These are phyloP conservation scores for Ceratina australensis DNA, from an alignment of 1,140 invertebrate species.

Conservation along the genomic window DNA sequence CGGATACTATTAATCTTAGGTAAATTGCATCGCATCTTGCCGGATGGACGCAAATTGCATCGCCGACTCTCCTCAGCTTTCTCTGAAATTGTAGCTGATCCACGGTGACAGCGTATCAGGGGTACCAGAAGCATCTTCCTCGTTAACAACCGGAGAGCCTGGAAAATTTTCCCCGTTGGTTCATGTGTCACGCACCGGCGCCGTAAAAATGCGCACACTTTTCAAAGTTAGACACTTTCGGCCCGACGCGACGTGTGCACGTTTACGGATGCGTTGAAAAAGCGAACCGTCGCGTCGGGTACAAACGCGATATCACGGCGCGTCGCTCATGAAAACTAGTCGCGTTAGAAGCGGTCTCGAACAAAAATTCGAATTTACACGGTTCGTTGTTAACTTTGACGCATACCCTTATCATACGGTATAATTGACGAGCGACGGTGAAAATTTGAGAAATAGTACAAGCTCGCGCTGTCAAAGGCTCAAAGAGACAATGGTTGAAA, in stretches of 20 bases:
- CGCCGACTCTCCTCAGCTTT: slow-evolving; percentile 4
- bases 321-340: slow-evolving; percentile 14
- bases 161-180: slow-evolving; percentile 20
- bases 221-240: slow-evolving; percentile 10
- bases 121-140: slow-evolving; percentile 5
- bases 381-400: too few species aligned
- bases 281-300: not conserved
- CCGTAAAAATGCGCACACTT: slow-evolving; percentile 21
- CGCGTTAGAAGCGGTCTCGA: not conserved
- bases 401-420: too few species aligned
- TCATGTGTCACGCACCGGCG: slow-evolving; percentile 7
- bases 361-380: not conserved
- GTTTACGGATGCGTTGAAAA: slow-evolving; percentile 13
- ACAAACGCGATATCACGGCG: slow-evolving; percentile 6
- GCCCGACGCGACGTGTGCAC: not conserved
- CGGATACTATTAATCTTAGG: not conserved
- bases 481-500: not conserved
- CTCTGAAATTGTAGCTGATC: slow-evolving; percentile 21
- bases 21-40: not conserved
- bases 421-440: too few species aligned
- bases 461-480: not conserved
- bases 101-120: not conserved
- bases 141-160: not conserved
- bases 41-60: slow-evolving; percentile 6
- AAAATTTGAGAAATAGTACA: not conserved